A percentile compares a stretch with the other conserved stretches of the same genome.
phyloP scores from a whole-genome alignment of 2,797 vertebrate genomes.

The Cossypha caffra region DNA sequence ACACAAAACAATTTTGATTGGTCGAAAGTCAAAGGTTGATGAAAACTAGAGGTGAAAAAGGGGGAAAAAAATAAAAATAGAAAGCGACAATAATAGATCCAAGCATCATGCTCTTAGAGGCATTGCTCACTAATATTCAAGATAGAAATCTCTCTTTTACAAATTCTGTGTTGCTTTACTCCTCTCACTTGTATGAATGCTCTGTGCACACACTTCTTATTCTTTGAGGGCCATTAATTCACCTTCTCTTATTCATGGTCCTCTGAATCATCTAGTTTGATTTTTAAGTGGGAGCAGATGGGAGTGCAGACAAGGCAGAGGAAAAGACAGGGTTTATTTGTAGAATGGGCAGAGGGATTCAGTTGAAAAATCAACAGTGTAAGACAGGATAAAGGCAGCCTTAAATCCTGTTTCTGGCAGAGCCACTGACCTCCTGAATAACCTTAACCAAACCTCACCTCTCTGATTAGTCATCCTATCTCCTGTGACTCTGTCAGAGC shows the following conservation, averaged over 20 bases:
- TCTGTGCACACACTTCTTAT: neutral
- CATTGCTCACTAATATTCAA: neutral
- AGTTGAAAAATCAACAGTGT: neutral
- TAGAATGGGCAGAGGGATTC: neutral
- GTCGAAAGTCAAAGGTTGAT: neutral
- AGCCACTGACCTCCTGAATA: neutral
- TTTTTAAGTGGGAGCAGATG: neutral
- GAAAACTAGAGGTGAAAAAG: neutral
- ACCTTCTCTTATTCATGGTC: neutral
- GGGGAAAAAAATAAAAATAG: neutral
- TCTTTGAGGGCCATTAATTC: conserved; percentile 4
- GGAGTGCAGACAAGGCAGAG: neutral
- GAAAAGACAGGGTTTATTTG: neutral
- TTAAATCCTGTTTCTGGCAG: neutral
- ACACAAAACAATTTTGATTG: neutral
- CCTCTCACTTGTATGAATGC: neutral
- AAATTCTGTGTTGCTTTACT: neutral
- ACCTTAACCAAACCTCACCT: neutral
- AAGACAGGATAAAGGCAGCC: neutral
- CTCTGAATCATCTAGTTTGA: neutral
- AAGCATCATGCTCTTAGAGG: neutral
- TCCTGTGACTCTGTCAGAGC: neutral
- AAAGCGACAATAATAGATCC: neutral
- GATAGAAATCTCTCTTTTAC: neutral
- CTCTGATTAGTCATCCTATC: neutral